Conservation (phyloP, 2,797 vertebrate species). For the Hyperoplus immaculatus region DNA sequence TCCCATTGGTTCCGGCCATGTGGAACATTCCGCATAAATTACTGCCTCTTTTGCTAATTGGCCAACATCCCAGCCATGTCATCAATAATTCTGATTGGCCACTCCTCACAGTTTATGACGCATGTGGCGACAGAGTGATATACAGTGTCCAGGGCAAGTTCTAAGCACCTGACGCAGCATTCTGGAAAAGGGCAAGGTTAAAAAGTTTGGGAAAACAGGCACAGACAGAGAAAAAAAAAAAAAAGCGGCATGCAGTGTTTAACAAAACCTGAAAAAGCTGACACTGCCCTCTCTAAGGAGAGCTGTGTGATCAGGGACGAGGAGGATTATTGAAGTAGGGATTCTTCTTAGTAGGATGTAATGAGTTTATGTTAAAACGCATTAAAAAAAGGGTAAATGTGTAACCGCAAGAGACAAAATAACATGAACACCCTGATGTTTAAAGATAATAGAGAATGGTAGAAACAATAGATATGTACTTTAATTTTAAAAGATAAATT, state of each 20-base stretch:
- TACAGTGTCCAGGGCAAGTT: constrained; percentile 31
- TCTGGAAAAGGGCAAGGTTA: constrained; percentile 65
- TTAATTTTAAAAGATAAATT: neutral
- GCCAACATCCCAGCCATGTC: constrained; percentile 60
- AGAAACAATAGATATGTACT: neutral
- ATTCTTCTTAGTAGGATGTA: constrained; percentile 14
- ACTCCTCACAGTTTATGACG: constrained; percentile 58
- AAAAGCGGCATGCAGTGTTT: constrained; percentile 12
- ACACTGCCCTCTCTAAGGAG: constrained; percentile 22
- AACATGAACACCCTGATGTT: neutral
- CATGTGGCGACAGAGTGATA: constrained; percentile 42
- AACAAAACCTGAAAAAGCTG: constrained; percentile 40
- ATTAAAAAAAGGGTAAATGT: neutral
- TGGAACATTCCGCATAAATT: constrained; percentile 63
- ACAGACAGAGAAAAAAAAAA: constrained; percentile 5
- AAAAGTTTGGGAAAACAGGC: constrained; percentile 37
- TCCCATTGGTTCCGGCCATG: constrained; percentile 46
- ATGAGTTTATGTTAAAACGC: constrained; percentile 19
- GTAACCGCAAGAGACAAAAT: neutral
- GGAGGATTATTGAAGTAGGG: constrained; percentile 6
- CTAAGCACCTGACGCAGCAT: constrained; percentile 60
- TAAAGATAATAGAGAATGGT: neutral
- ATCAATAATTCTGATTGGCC: constrained; percentile 67
- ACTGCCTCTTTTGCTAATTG: constrained; percentile 70
- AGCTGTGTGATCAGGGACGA: constrained; percentile 3